These are phyloP conservation scores for Spinibarbus caldwelli DNA, from an alignment of 2,797 vertebrate species.

Conservation along the genomic window DNA sequence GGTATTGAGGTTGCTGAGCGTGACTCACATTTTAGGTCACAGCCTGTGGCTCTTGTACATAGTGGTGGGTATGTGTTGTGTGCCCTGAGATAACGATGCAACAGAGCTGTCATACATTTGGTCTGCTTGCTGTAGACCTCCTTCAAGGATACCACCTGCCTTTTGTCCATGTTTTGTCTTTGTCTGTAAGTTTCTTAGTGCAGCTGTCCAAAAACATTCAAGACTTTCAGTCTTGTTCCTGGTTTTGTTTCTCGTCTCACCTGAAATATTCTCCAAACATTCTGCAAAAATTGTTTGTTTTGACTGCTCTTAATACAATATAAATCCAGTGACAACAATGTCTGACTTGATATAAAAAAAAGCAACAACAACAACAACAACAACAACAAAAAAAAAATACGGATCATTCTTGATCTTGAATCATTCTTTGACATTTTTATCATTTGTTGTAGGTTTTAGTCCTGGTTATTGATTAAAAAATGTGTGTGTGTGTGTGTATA, in stretches of 20 bases:
- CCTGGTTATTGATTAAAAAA: not conserved
- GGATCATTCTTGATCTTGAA: not conserved
- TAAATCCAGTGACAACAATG: not conserved
- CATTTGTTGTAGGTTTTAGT: not conserved
- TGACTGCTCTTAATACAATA: not conserved
- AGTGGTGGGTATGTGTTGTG: slow-evolving; percentile 13
- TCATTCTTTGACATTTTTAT: not conserved
- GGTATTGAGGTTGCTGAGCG: not conserved
- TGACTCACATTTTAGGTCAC: slow-evolving; percentile 30
- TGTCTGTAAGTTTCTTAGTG: slow-evolving; percentile 53
- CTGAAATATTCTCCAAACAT: slow-evolving; percentile 12
- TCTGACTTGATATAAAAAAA: not conserved
- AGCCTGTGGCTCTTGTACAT: not conserved
- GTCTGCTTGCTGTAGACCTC: slow-evolving; percentile 44
- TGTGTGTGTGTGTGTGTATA: no score
- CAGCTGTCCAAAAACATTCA: slow-evolving; percentile 65
- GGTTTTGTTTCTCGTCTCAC: slow-evolving; percentile 31
- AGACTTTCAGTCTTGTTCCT: slow-evolving; percentile 41
- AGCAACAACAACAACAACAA: no score
- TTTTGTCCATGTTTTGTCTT: slow-evolving; percentile 63
- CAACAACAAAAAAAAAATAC: no score
- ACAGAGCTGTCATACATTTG: slow-evolving; percentile 54
- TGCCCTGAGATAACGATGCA: slow-evolving; percentile 25
- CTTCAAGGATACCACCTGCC: slow-evolving; percentile 55
- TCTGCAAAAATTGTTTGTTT: not conserved